Conservation (phyloP, 2,113 vertebrate species). For the Amblyornis subalaris region DNA sequence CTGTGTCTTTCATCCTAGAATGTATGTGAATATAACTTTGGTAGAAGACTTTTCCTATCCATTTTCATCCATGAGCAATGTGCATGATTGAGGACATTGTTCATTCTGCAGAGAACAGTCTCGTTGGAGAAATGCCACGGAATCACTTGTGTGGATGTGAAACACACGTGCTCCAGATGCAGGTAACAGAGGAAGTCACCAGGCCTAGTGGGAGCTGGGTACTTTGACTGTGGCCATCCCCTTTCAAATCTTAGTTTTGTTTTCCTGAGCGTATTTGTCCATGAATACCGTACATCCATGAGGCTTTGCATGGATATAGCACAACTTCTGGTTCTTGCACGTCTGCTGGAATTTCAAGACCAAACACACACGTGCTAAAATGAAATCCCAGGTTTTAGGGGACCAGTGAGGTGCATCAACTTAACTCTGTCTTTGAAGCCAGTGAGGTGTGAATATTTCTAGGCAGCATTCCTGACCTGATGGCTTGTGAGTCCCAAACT, state of each 20-base stretch:
- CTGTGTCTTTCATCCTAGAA: fast-evolving
- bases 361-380: not conserved
- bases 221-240: not conserved
- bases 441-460: not conserved
- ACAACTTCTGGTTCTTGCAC: not conserved
- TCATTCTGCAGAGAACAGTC: not conserved
- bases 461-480: not conserved
- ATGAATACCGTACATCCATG: fast-evolving
- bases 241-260: not conserved
- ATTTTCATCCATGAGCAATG: not conserved
- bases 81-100: not conserved
- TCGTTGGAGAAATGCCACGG: not conserved
- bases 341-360: not conserved
- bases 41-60: not conserved
- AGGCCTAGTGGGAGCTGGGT: not conserved
- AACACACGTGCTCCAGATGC: fast-evolving
- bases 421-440: not conserved
- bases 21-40: not conserved
- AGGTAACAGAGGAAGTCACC: not conserved
- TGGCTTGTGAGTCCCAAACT: not conserved
- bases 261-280: not conserved
- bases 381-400: not conserved
- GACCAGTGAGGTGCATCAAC: not conserved
- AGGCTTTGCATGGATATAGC: not conserved
- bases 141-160: not conserved